phyloP scores from a whole-genome alignment of 2,797 vertebrate species.

The Steatocranus sp. region DNA sequence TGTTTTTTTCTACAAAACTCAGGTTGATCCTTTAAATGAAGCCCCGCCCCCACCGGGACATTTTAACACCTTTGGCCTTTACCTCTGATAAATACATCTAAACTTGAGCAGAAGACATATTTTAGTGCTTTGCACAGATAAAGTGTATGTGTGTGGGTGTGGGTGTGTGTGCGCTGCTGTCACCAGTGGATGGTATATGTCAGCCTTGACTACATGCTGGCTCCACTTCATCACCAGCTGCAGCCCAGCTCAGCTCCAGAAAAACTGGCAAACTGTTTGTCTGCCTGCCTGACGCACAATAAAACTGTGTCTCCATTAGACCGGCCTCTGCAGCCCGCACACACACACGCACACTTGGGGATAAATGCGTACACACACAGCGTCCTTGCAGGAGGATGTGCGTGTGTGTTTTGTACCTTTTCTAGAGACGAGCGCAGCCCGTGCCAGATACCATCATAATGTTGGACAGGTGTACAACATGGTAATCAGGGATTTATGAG shows the following conservation, averaged over 20 bases:
- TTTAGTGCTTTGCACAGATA: neutral
- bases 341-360: neutral
- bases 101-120: neutral
- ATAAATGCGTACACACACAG: neutral
- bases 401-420: constrained; percentile 41
- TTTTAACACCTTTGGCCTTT: neutral
- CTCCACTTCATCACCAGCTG: constrained; percentile 74
- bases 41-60: neutral
- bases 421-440: constrained; percentile 45
- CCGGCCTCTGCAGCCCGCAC: constrained; percentile 40
- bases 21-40: neutral
- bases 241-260: constrained; percentile 69
- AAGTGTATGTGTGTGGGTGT: neutral
- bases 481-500: constrained; percentile 70
- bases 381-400: constrained; percentile 14
- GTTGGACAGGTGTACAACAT: constrained; percentile 71
- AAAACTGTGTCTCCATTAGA: constrained; percentile 65
- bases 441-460: constrained; percentile 72
- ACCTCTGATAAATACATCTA: neutral
- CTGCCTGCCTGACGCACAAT: constrained; percentile 64
- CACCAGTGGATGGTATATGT: constrained; percentile 71
- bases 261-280: constrained; percentile 61
- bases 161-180: constrained; percentile 38
- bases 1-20: neutral
- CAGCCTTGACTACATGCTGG: constrained; percentile 73